Base-by-base conservation (phyloP, 2,888 invertebrate species). In the Ligdia adustata region DNA sequence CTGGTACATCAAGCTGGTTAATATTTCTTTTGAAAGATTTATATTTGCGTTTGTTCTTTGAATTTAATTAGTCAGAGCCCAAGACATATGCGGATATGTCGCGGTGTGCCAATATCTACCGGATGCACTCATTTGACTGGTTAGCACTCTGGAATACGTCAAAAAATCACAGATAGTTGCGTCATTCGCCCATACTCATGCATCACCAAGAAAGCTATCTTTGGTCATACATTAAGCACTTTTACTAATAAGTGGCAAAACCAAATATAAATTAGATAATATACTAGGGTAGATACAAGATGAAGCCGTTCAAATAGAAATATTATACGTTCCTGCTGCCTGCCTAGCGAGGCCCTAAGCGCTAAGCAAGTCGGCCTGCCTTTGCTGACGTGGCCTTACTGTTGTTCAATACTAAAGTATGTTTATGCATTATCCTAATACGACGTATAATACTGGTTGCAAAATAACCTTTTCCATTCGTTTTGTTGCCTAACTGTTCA, bases 41-140 rank as follows among this genome's bases (percentile, higher is more conserved):
- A 18, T 18, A 4, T 27, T 27, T 16, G 37, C 16, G 16, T 37
- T 27, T 12, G 27, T 37, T 37, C 27, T 37, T 27, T 26, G 37
- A 37, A 37, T 37, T 16, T 16, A 31, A 31, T 44, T 31, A 37
- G 44, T 44, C 35, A 44, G 15, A 6, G 11, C 3, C 5, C 13
- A 13, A 4, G 7, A 22, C 3, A 13, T 14, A 14, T 12, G 26
- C 9, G 4, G 18, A 41, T 48, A 38, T 22, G 42, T 48, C 42
- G 38, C 24, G 34, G 18, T 32, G 31, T 9, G 27, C 37, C 32
- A 18, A 42, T 33, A 42, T 15, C 12, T 32, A 11, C 42, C 48
- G 48, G 48, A 48, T 42, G 42, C 42, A 42, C 42, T 37, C 14
- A 33, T 48, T 47, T 41, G 40, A 40, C 13, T 32, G 9, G 34